Percentiles rank a stretch among this genome's conserved stretches.
phyloP scores from a whole-genome alignment of 2,888 invertebrate genomes.

The Arenicola marina region DNA sequence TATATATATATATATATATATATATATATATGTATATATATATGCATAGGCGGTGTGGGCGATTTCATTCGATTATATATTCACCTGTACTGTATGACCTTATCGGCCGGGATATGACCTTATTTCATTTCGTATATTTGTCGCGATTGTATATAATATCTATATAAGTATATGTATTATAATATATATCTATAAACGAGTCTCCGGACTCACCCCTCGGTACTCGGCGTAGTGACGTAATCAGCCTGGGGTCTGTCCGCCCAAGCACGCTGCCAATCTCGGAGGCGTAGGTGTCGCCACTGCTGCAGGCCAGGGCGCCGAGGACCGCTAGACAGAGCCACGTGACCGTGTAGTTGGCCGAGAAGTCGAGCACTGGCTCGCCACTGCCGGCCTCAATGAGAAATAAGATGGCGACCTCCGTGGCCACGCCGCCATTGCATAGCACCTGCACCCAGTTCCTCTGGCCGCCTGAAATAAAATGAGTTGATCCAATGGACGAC shows the following conservation, averaged over 20 bases:
- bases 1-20: no score
- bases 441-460: constrained; percentile 88
- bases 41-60: no score
- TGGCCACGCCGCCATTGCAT: constrained; percentile 87
- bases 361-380: constrained; percentile 79
- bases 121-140: no score
- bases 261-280: constrained; percentile 81
- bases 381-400: constrained; percentile 73
- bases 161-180: no score
- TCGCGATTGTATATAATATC: no score
- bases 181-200: no score
- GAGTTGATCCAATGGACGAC: background rate
- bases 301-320: constrained; percentile 78
- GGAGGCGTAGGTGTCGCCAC: constrained; percentile 90
- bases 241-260: constrained; percentile 71
- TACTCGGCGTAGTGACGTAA: constrained; percentile 75
- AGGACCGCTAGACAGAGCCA: constrained; percentile 82
- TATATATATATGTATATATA: no score
- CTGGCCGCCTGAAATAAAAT: constrained; percentile 72
- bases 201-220: constrained; percentile 71
- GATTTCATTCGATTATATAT: no score
- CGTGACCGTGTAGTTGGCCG: constrained; percentile 71
- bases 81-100: no score
- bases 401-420: constrained; percentile 77
- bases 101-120: no score